A percentile compares a stretch with the other conserved stretches of the same genome.
Evolutionary conservation across 2,113 vertebrate species (phyloP).

Genomic region (Saguinus imperator): DNA sequence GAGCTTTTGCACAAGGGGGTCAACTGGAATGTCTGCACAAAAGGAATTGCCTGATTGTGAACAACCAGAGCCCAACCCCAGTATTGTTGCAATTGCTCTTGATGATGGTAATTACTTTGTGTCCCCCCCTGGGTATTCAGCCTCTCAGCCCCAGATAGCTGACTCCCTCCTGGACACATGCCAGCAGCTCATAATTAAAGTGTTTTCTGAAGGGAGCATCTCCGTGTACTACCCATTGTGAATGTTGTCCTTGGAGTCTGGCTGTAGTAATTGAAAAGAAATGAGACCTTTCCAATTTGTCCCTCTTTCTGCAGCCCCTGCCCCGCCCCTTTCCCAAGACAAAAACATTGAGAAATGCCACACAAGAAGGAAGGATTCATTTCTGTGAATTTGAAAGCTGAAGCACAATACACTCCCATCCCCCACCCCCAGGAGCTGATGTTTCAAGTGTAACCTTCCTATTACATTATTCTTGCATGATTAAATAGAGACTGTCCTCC

Average conservation of each 20-base stretch:
- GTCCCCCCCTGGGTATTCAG: conserved; percentile 58
- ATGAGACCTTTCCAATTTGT: conserved; percentile 75
- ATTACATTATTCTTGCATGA: conserved; percentile 67
- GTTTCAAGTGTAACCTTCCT: conserved; percentile 69
- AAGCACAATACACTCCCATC: neutral
- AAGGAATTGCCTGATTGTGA: conserved; percentile 77
- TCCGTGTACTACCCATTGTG: conserved; percentile 79
- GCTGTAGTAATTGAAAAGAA: conserved; percentile 79
- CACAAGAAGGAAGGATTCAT: conserved; percentile 32
- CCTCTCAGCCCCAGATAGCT: conserved; percentile 60
- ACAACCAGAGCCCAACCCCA: conserved; percentile 67
- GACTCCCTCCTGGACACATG: conserved; percentile 77
- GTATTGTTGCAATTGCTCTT: conserved; percentile 75
- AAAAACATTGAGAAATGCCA: conserved; percentile 59
- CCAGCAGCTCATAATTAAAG: conserved; percentile 84
- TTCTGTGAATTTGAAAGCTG: conserved; percentile 53
- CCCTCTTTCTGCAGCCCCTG: conserved; percentile 57
- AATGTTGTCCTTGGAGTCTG: conserved; percentile 81
- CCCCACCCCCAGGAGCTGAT: neutral
- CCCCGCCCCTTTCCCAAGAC: conserved; percentile 20
- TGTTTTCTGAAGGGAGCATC: conserved; percentile 81
- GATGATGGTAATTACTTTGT: conserved; percentile 83
- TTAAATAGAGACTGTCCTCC: conserved; percentile 67
- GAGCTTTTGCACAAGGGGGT: conserved; percentile 55
- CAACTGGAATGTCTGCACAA: conserved; percentile 66